Evolutionary conservation across 1,140 invertebrate genomes (phyloP).

Genomic region (Lordiphosa stackelbergi): DNA sequence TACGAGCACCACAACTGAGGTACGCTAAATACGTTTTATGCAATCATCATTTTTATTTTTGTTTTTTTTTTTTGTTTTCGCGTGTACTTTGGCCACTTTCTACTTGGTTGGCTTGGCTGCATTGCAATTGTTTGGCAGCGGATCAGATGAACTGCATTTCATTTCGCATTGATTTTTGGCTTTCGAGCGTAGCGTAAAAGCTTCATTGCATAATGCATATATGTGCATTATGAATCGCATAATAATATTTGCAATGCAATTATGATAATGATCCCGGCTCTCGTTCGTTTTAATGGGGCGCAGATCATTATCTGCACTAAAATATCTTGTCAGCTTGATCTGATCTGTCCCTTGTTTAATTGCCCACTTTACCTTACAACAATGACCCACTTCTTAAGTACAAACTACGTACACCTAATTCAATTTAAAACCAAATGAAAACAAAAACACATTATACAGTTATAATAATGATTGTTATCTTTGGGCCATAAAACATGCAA

Average conservation of each 20-base stretch:
- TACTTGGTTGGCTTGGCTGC: slow-evolving; percentile 31
- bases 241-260: slow-evolving; percentile 21
- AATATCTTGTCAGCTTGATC: slow-evolving; percentile 2
- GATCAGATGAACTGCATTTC: slow-evolving; percentile 47
- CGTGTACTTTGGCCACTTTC: slow-evolving; percentile 43
- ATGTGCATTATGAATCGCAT: slow-evolving; percentile 56
- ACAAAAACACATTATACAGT: slow-evolving; percentile 45
- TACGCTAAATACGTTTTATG: slow-evolving; percentile 45
- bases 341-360: neutral
- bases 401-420: slow-evolving; percentile 8
- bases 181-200: slow-evolving; percentile 66
- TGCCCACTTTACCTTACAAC: slow-evolving; percentile 13
- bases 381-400: slow-evolving; percentile 49
- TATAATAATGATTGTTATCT: slow-evolving; percentile 39
- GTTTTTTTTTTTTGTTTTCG: slow-evolving; percentile 12
- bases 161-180: slow-evolving; percentile 48
- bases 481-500: slow-evolving; percentile 28
- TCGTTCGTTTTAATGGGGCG: slow-evolving; percentile 8
- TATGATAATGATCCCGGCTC: neutral
- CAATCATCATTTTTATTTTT: slow-evolving; percentile 27
- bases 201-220: slow-evolving; percentile 38
- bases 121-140: neutral
- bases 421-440: slow-evolving; percentile 15
- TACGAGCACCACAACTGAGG: slow-evolving; percentile 42
- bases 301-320: slow-evolving; percentile 4